Conservation (phyloP, 2,888 invertebrate species). For the Synanthedon myopaeformis region DNA sequence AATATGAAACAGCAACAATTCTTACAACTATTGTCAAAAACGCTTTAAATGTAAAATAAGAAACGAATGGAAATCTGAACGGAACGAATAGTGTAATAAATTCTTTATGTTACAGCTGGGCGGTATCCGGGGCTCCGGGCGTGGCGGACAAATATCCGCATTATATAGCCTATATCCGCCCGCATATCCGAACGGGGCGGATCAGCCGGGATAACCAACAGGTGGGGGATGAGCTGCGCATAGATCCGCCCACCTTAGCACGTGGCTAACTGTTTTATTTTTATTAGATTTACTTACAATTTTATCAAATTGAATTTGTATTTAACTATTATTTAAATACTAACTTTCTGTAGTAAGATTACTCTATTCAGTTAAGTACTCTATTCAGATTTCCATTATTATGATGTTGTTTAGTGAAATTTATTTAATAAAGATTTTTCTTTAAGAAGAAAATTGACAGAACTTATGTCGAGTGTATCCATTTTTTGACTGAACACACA, state of each 20-base stretch:
- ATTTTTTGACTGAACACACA: not conserved
- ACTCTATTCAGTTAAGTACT: no score
- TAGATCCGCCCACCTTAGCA: slow-evolving; percentile 56
- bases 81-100: not conserved
- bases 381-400: no score
- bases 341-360: no score
- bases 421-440: no score
- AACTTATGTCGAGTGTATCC: not conserved
- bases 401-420: no score
- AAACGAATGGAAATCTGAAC: no score
- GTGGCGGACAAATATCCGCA: slow-evolving; percentile 38
- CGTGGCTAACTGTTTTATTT: slow-evolving; percentile 23
- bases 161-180: slow-evolving; percentile 15
- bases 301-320: no score
- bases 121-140: slow-evolving; percentile 26
- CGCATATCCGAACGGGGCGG: slow-evolving; percentile 42
- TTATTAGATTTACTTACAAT: not conserved
- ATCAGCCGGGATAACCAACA: slow-evolving; percentile 67
- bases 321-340: no score
- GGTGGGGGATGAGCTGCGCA: slow-evolving; percentile 60
- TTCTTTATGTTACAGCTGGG: slow-evolving; percentile 9
- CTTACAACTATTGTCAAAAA: not conserved
- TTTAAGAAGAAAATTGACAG: no score
- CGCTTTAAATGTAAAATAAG: no score
- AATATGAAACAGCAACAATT: not conserved